phyloP scores from a whole-genome alignment of 2,113 vertebrate species.

The Vulpes vulpes region DNA sequence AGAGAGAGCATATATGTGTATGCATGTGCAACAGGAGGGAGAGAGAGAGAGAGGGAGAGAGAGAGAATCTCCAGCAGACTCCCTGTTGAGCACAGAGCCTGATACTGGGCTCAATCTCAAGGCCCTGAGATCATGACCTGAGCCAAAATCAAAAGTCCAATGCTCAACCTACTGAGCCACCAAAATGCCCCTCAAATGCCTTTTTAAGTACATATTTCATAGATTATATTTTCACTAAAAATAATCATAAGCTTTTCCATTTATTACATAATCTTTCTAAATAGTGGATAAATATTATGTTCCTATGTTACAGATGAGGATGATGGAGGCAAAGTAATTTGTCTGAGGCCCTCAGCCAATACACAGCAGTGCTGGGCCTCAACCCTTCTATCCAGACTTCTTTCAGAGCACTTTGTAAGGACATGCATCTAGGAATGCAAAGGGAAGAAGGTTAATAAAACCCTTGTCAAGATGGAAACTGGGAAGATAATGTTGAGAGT shows the following conservation, averaged over 20 bases:
- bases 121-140: background rate
- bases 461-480: background rate
- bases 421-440: fast-evolving
- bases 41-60: background rate
- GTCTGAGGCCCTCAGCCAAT: background rate
- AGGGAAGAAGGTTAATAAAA: background rate
- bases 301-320: background rate
- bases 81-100: background rate
- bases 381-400: background rate
- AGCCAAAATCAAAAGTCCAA: background rate
- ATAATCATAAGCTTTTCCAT: background rate
- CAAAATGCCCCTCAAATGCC: background rate
- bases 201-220: background rate
- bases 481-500: background rate
- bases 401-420: background rate
- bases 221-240: conserved; percentile 22
- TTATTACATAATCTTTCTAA: background rate
- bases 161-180: background rate
- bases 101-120: background rate
- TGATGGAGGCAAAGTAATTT: background rate
- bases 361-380: background rate
- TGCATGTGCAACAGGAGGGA: background rate
- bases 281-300: too few relatives aligned
- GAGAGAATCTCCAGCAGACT: background rate
- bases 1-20: background rate